Conservation (phyloP, 2,113 vertebrate species). For the Lycocorax pyrrhopterus region DNA sequence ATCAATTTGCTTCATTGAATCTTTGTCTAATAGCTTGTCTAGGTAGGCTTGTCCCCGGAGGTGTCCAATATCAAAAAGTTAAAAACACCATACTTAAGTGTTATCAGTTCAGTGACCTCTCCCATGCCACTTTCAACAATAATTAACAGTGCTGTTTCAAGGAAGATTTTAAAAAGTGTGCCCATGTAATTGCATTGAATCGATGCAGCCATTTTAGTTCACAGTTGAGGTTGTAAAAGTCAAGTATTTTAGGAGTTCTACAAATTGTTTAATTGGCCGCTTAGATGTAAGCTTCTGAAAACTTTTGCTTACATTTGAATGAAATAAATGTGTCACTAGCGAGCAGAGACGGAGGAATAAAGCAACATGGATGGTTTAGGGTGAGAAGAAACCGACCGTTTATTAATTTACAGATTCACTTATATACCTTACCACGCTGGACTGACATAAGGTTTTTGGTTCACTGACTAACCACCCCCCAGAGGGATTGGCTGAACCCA, state of each 20-base stretch:
- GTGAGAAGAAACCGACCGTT: too few relatives aligned
- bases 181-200: neutral
- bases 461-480: too few relatives aligned
- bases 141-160: constrained; percentile 41
- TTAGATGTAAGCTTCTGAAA: neutral
- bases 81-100: neutral
- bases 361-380: too few relatives aligned
- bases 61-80: neutral
- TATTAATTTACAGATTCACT: too few relatives aligned
- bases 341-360: too few relatives aligned
- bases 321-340: neutral
- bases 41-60: neutral
- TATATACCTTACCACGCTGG: too few relatives aligned
- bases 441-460: too few relatives aligned
- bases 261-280: neutral
- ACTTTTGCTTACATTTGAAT: neutral
- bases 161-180: neutral
- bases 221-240: neutral
- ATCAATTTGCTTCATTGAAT: neutral
- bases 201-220: neutral
- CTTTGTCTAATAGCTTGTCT: neutral
- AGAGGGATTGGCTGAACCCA: too few relatives aligned
- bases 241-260: neutral
- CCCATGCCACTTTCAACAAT: constrained; percentile 35
- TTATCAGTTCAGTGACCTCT: constrained; percentile 47